Percentiles rank a stretch among this genome's conserved stretches.
Evolutionary conservation across 2,888 invertebrate genomes (phyloP).

Genomic region (Julus scandinavius): DNA sequence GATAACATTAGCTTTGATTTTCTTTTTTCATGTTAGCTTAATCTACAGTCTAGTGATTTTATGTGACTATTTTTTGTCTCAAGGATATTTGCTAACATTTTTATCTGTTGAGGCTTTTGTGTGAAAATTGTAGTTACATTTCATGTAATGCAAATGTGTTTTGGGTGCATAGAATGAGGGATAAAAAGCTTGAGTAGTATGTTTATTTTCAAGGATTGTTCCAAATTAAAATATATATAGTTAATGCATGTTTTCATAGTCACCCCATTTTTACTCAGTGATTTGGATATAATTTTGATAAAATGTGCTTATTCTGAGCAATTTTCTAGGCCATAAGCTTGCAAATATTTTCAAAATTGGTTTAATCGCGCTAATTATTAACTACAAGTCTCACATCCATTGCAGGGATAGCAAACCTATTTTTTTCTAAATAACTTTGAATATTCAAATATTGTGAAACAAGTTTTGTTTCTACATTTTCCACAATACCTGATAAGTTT

Average conservation of each 20-base stretch:
- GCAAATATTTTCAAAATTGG: too few species aligned
- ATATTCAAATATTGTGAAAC: too few species aligned
- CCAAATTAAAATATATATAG: neutral
- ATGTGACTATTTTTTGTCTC: neutral
- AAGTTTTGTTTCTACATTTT: too few species aligned
- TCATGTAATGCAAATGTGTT: neutral
- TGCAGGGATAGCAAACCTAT: too few species aligned
- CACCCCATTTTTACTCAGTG: neutral
- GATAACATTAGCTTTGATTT: constrained; percentile 4
- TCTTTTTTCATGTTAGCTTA: neutral
- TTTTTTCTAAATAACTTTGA: too few species aligned
- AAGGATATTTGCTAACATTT: neutral
- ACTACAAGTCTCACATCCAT: too few species aligned
- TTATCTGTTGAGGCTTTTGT: neutral
- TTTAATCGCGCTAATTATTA: too few species aligned
- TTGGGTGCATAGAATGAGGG: neutral
- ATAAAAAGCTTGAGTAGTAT: neutral
- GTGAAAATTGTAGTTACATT: neutral
- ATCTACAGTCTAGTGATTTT: neutral
- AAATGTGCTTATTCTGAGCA: neutral
- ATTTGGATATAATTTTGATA: neutral
- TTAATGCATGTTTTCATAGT: neutral
- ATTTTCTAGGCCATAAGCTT: too few species aligned
- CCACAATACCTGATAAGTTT: too few species aligned
- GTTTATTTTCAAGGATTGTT: neutral